Evolutionary conservation across 2,797 vertebrate species (phyloP).

Genomic region (Channa striata): DNA sequence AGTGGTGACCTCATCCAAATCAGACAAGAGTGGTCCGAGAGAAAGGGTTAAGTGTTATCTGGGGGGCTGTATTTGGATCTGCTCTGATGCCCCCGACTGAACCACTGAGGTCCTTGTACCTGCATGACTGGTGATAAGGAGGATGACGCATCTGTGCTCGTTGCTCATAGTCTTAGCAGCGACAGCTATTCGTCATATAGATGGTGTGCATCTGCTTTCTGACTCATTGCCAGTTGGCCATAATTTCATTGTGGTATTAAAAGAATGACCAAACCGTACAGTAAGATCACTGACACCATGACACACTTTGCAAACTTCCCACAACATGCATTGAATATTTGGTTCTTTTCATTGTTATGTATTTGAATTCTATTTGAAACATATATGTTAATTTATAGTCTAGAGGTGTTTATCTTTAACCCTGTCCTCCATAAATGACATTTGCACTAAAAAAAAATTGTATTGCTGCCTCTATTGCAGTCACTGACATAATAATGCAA

Average conservation of each 20-base stretch:
- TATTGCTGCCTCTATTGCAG: too few relatives aligned
- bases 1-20: constrained; percentile 66
- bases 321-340: too few relatives aligned
- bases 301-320: too few relatives aligned
- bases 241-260: not conserved
- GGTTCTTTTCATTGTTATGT: too few relatives aligned
- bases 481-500: too few relatives aligned
- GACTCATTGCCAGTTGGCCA: not conserved
- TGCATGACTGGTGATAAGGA: constrained; percentile 75
- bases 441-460: too few relatives aligned
- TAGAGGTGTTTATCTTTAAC: too few relatives aligned
- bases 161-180: constrained; percentile 40
- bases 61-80: constrained; percentile 71
- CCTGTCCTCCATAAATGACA: too few relatives aligned
- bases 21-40: constrained; percentile 29
- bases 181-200: constrained; percentile 57
- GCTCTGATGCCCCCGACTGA: constrained; percentile 73
- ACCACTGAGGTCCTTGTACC: constrained; percentile 67
- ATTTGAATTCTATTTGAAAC: not conserved
- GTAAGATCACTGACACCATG: not conserved
- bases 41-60: constrained; percentile 74
- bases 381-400: too few relatives aligned
- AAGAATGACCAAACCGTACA: not conserved
- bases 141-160: constrained; percentile 68
- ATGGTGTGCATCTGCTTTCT: constrained; percentile 4